Base-by-base conservation (phyloP, 2,888 invertebrate species). In the Pteria penguin region DNA sequence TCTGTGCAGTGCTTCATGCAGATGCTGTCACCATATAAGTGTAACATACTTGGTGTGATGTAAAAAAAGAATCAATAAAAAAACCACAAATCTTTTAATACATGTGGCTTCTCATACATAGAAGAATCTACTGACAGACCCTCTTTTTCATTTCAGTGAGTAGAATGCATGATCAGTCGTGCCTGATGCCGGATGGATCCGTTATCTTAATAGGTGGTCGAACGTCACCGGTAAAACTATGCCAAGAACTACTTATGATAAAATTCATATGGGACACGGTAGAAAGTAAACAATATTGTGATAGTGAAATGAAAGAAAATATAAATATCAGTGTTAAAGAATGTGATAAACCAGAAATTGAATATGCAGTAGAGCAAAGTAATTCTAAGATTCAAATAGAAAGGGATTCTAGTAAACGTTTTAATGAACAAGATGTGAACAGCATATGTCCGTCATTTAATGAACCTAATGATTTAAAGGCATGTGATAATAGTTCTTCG, bases 151-250 rank as follows among this genome's bases (percentile, higher is more conserved):
- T 84, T 86, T 33, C 74, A 88, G 89, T 84, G 60, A 85, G 85
- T 29, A 77, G 89, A 72, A 87, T 90, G 88, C 87, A 89, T 75
- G 86, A 87, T 57, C 82, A 87, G 1, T 68, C 83, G 1, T 83
- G 84, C 29, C 31, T 70, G 14, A 61, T 88, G 24, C 70, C 79
- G 61, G 81, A 87, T 81, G 86, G 85, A 14, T 76, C 82, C 26
- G 58, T 91, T n/a, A 65, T 91, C 55, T 69, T 92, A 63, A 85
- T 90, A 75, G 92, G 92, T 58, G 93, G 93, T 22, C 86, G 93
- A 33, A 87, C 87, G 26, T 92, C 92, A n/a, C 93, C 93, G 4
- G 81, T 82, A 67, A 81, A 78, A 71, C 67, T 87, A 22, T 82
- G 82, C 69, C 69, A 71, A 4, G 80, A 84, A 69, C 72, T 84